Percentiles rank a stretch among this genome's conserved stretches.
These are phyloP conservation scores for Phaedon cochleariae DNA, from an alignment of 2,888 invertebrate genomes.

Conservation along the genomic window DNA sequence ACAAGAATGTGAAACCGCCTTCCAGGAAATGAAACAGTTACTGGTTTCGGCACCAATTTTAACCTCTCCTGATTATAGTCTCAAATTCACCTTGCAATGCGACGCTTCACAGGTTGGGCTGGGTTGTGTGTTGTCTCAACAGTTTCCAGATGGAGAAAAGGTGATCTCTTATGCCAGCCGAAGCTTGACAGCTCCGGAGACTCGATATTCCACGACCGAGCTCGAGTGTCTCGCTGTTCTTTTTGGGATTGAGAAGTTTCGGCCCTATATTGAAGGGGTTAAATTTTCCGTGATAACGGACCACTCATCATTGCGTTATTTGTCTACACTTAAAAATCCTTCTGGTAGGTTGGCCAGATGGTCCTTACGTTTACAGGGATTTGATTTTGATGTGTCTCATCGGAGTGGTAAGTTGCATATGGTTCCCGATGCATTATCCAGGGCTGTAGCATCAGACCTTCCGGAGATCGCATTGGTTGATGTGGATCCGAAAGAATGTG, in stretches of 20 bases:
- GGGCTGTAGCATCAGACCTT: not conserved
- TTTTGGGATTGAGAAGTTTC: slow-evolving; percentile 41
- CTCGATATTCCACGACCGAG: slow-evolving; percentile 37
- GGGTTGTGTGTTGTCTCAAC: slow-evolving; percentile 36
- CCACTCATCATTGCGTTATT: slow-evolving; percentile 30
- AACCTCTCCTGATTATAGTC: not conserved
- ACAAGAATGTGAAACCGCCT: no score
- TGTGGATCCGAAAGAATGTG: no score
- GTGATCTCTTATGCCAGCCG: slow-evolving; percentile 35
- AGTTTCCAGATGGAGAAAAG: slow-evolving; percentile 20
- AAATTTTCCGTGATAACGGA: slow-evolving; percentile 41
- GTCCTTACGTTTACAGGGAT: slow-evolving; percentile 20
- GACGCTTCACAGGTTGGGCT: slow-evolving; percentile 36
- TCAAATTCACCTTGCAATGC: slow-evolving; percentile 32
- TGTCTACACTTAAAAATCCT: slow-evolving; percentile 33
- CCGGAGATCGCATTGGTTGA: slow-evolving; percentile 1
- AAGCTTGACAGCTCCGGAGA: slow-evolving; percentile 27
- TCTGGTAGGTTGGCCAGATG: slow-evolving; percentile 31
- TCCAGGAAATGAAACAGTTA: no score
- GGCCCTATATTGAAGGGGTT: slow-evolving; percentile 40
- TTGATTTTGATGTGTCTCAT: slow-evolving; percentile 24
- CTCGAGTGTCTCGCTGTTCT: slow-evolving; percentile 40
- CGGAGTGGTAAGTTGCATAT: slow-evolving; percentile 17
- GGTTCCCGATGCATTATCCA: slow-evolving; percentile 22
- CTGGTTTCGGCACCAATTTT: slow-evolving; percentile 1